phyloP scores from a whole-genome alignment of 2,113 vertebrate species.

The Brevimyrus niger region DNA sequence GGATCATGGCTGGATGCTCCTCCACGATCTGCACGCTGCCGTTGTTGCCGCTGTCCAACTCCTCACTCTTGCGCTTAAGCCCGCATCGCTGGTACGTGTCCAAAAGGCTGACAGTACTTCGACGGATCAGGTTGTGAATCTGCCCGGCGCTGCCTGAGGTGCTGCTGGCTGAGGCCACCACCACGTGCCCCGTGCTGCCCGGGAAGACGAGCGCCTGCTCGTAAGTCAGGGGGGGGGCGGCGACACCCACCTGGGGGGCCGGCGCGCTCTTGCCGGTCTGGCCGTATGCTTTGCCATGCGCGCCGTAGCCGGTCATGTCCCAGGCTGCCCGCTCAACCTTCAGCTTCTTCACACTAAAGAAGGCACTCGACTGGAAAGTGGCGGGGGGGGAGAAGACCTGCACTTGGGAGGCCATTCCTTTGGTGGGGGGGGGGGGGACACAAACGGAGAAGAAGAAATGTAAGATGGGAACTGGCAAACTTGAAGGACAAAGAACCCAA shows the following conservation, averaged over 20 bases:
- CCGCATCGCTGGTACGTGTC: constrained; percentile 99
- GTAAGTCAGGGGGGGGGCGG: constrained; percentile 82
- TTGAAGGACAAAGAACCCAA: constrained; percentile 44
- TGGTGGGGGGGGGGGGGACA: constrained; percentile 41
- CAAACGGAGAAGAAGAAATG: constrained; percentile 51
- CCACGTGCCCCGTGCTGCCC: constrained; percentile 81
- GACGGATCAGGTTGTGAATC: constrained; percentile 92
- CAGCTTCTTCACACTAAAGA: constrained; percentile 99
- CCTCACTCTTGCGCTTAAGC: constrained; percentile 97
- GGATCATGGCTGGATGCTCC: constrained; percentile 88
- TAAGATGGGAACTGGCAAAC: constrained; percentile 51
- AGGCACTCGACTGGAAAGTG: constrained; percentile 98
- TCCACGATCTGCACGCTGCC: constrained; percentile 94
- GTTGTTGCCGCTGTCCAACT: constrained; percentile 86
- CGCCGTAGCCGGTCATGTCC: constrained; percentile 99
- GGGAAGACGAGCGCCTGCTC: constrained; percentile 97
- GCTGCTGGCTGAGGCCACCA: constrained; percentile 87
- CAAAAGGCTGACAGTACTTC: constrained; percentile 95
- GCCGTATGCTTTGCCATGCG: constrained; percentile 91
- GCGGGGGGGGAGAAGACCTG: constrained; percentile 95
- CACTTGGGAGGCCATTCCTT: constrained; percentile 98
- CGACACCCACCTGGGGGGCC: constrained; percentile 72
- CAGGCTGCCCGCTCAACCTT: constrained; percentile 97
- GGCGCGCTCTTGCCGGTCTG: constrained; percentile 86
- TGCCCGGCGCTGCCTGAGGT: constrained; percentile 74